Conservation (phyloP, 2,797 vertebrate species). For the Halcyon smyrnensis region DNA sequence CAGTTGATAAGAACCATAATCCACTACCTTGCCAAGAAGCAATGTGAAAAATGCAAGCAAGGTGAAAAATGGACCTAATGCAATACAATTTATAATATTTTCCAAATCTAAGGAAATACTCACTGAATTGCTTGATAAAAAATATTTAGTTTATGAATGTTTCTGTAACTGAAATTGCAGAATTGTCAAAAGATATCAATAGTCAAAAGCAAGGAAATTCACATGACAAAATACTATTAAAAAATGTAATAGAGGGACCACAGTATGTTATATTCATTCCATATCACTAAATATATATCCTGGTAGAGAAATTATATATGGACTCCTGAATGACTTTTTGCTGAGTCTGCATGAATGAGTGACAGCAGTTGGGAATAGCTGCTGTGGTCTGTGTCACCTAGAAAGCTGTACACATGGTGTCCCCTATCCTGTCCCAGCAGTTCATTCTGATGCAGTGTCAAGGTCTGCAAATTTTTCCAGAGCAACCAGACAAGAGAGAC, state of each 20-base stretch:
- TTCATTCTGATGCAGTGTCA: background rate
- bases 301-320: background rate
- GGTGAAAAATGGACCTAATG: background rate
- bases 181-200: background rate
- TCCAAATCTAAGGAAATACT: background rate
- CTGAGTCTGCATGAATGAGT: background rate
- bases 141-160: background rate
- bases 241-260: background rate
- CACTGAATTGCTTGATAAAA: background rate
- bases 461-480: background rate
- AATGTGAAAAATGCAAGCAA: background rate
- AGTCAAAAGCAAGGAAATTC: background rate
- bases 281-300: background rate
- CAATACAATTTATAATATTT: background rate
- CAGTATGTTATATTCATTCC: background rate
- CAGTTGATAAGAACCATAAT: background rate
- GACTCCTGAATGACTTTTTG: background rate
- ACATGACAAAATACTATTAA: background rate
- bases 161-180: background rate
- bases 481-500: background rate
- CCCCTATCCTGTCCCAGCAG: background rate
- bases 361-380: background rate
- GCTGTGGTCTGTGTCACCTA: background rate
- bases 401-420: background rate
- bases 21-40: background rate